Evolutionary conservation across 1,140 invertebrate genomes (phyloP).

Genomic region (Meteorus sp.): DNA sequence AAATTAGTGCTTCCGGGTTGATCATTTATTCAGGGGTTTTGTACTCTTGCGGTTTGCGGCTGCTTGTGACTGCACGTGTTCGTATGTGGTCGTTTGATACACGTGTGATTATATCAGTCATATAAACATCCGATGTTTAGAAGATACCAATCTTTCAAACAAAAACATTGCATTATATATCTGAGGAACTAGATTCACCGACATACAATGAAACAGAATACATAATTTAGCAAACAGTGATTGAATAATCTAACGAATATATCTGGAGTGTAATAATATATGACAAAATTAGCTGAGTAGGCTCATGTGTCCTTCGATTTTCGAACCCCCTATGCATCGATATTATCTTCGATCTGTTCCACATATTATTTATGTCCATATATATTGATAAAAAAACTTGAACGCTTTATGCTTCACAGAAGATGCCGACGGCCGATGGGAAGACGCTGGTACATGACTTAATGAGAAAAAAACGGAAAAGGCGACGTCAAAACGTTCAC

Average conservation of each 20-base stretch:
- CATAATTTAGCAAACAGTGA: slow-evolving; percentile 3
- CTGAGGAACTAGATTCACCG: no score
- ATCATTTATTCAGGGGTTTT: slow-evolving; percentile 22
- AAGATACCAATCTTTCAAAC: background rate
- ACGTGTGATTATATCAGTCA: slow-evolving; percentile 5
- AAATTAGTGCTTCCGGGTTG: background rate
- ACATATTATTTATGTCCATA: no score
- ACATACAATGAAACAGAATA: background rate
- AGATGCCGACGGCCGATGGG: slow-evolving; percentile 51
- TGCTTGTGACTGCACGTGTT: slow-evolving; percentile 3
- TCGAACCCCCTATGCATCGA: background rate
- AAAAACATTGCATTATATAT: no score
- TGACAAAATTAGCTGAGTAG: slow-evolving; percentile 19
- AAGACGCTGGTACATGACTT: slow-evolving; percentile 23
- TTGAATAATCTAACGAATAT: background rate
- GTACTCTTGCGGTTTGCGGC: slow-evolving; percentile 14
- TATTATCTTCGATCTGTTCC: background rate
- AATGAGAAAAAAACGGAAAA: slow-evolving; percentile 12
- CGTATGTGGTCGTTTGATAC: slow-evolving; percentile 3
- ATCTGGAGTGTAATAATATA: slow-evolving; percentile 11
- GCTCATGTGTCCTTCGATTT: slow-evolving; percentile 6
- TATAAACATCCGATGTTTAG: background rate
- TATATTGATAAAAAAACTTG: background rate
- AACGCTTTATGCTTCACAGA: slow-evolving; percentile 30
- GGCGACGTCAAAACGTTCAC: slow-evolving; percentile 17